Evolutionary conservation across 1,140 invertebrate genomes (phyloP).

Genomic region (Hycleus cichorii): DNA sequence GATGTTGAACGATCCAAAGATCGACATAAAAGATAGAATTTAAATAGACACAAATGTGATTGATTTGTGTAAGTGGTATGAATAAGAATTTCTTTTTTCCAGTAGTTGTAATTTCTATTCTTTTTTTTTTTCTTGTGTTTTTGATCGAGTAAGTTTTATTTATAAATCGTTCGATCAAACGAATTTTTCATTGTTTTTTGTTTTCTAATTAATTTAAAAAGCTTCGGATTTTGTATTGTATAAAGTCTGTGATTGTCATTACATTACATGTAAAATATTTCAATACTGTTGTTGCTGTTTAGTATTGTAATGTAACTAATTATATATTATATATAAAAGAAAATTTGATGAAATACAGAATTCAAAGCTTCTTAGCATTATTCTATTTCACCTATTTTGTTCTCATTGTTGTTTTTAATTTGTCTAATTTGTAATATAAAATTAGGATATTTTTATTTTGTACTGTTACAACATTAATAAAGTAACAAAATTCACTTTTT

Average conservation of each 20-base stretch:
- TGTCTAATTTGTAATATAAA: constrained; percentile 11
- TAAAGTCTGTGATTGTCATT: constrained; percentile 34
- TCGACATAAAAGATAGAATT: constrained; percentile 30
- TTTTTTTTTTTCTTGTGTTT: background rate
- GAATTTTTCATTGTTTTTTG: constrained; percentile 1
- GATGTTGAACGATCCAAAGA: constrained; percentile 33
- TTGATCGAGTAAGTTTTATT: background rate
- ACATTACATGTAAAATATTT: constrained; percentile 31
- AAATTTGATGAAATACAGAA: constrained; percentile 19
- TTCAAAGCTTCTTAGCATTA: constrained; percentile 16
- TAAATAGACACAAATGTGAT: background rate
- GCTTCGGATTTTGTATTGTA: constrained; percentile 33
- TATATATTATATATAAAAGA: background rate
- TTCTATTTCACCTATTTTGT: constrained; percentile 1
- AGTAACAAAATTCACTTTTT: too few relatives aligned
- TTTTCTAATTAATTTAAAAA: background rate
- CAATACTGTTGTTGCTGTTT: constrained; percentile 34
- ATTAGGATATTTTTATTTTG: constrained; percentile 10
- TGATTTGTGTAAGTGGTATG: background rate
- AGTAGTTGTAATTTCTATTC: constrained; percentile 4
- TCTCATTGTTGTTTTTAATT: background rate
- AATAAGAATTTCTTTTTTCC: background rate
- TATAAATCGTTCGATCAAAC: background rate
- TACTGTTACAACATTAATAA: constrained; percentile 5
- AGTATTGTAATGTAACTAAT: constrained; percentile 25